phyloP scores from a whole-genome alignment of 1,140 invertebrate genomes.

The Teleopsis dalmanni region DNA sequence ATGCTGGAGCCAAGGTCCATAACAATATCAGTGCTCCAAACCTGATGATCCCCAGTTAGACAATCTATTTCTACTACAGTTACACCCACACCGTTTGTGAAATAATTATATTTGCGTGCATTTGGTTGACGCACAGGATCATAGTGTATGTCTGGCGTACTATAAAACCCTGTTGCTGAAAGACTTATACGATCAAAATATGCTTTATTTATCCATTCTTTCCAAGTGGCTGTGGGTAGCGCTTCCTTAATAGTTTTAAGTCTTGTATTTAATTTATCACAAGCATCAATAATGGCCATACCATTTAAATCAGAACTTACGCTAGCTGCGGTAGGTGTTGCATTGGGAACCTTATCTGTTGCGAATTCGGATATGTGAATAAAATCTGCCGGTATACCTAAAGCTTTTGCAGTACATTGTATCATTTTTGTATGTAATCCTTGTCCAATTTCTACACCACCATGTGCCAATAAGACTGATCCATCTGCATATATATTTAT shows the following conservation, averaged over 20 bases:
- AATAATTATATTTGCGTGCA: constrained; percentile 68
- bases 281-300: constrained; percentile 82
- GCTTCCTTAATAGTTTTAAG: constrained; percentile 65
- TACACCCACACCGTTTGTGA: constrained; percentile 65
- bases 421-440: constrained; percentile 90
- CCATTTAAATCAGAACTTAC: constrained; percentile 85
- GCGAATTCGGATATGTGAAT: constrained; percentile 80
- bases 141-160: constrained; percentile 66
- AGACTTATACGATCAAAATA: constrained; percentile 70
- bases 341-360: constrained; percentile 89
- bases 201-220: constrained; percentile 70
- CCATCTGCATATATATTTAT: constrained; percentile 82
- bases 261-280: constrained; percentile 62
- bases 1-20: constrained; percentile 84
- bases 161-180: constrained; percentile 75
- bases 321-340: constrained; percentile 82
- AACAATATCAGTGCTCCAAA: constrained; percentile 79
- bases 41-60: constrained; percentile 74
- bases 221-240: constrained; percentile 71
- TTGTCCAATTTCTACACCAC: constrained; percentile 91
- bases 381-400: constrained; percentile 63
- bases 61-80: constrained; percentile 78
- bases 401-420: constrained; percentile 66
- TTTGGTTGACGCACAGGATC: constrained; percentile 54
- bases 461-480: constrained; percentile 77